Evolutionary conservation across 2,797 vertebrate species (phyloP).

Genomic region (Phataginus tetradactyla): DNA sequence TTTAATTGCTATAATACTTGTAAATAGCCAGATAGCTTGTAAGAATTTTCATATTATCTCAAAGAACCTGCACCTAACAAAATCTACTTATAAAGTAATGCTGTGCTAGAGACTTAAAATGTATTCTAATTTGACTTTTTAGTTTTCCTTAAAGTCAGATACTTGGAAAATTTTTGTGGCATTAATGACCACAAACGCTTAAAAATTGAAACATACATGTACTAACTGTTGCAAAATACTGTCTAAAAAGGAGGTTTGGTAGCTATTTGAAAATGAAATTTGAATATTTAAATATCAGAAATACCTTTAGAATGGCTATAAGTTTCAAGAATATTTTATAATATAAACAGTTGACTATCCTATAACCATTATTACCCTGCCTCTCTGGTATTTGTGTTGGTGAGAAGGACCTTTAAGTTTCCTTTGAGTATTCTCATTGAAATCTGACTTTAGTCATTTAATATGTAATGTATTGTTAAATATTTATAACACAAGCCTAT

Average conservation of each 20-base stretch:
- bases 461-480: conserved; percentile 10
- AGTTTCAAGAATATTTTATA: conserved; percentile 53
- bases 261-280: conserved; percentile 29
- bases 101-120: neutral
- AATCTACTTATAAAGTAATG: conserved; percentile 54
- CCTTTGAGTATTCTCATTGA: conserved; percentile 21
- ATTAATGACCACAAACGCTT: conserved; percentile 16
- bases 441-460: conserved; percentile 33
- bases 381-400: conserved; percentile 18
- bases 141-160: conserved; percentile 7
- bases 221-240: conserved; percentile 32
- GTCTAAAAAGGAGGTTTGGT: conserved; percentile 42
- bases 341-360: conserved; percentile 14
- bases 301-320: conserved; percentile 15
- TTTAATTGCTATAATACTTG: neutral
- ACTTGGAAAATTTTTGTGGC: conserved; percentile 28
- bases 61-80: neutral
- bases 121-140: conserved; percentile 30
- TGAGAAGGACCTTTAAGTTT: conserved; percentile 50
- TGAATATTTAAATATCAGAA: conserved; percentile 11
- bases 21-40: neutral
- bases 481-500: conserved; percentile 25
- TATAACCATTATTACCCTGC: neutral
- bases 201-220: neutral
- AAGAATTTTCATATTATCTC: conserved; percentile 33